These are phyloP conservation scores for Dendroctonus ponderosae DNA, from an alignment of 1,140 invertebrate species.

Conservation along the genomic window DNA sequence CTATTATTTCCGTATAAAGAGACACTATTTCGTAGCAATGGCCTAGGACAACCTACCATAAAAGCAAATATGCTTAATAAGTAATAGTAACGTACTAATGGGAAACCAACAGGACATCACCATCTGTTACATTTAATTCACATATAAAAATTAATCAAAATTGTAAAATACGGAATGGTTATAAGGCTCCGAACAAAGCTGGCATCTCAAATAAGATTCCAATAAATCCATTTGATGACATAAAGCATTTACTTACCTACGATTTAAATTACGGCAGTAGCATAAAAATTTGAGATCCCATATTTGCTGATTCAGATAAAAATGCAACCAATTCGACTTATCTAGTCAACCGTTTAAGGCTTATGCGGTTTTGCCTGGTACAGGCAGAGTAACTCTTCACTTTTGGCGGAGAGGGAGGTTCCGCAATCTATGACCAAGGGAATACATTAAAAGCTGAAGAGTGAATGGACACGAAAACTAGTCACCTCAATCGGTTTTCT, in stretches of 20 bases:
- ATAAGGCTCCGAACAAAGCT: too few relatives aligned
- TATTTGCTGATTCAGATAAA: not conserved
- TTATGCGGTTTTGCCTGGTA: slow-evolving; percentile 41
- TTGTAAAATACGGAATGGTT: too few relatives aligned
- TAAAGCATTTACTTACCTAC: slow-evolving; percentile 1
- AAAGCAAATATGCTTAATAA: too few relatives aligned
- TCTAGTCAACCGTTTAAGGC: slow-evolving; percentile 41
- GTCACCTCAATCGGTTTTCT: slow-evolving; percentile 21
- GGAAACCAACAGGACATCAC: too few relatives aligned
- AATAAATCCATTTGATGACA: slow-evolving; percentile 4
- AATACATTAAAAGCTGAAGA: slow-evolving; percentile 17
- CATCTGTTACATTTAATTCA: too few relatives aligned
- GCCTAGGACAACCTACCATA: too few relatives aligned
- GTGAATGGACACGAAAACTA: not conserved
- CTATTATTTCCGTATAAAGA: too few relatives aligned
- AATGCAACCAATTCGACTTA: slow-evolving; percentile 12
- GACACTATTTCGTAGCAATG: too few relatives aligned
- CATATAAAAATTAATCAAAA: too few relatives aligned
- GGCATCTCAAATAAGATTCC: not conserved
- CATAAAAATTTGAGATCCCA: not conserved
- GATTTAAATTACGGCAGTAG: not conserved
- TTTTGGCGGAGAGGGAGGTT: slow-evolving; percentile 38
- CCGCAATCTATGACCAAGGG: slow-evolving; percentile 19
- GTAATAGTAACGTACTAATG: too few relatives aligned
- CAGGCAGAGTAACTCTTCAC: slow-evolving; percentile 30